Conservation (phyloP, 2,797 vertebrate genomes). For the Odontamblyopus rebecca region DNA sequence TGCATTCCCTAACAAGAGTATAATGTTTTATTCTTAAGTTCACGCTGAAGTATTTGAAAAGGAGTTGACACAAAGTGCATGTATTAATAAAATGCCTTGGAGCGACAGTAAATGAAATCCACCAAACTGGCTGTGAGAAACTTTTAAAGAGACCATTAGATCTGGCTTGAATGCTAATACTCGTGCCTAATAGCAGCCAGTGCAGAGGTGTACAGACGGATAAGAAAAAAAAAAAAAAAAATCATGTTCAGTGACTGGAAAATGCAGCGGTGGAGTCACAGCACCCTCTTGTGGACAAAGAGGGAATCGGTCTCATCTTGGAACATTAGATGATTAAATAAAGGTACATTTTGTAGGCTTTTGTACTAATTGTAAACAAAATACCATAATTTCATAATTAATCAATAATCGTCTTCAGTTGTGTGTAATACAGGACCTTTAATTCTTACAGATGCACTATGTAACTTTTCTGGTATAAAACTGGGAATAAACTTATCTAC, state of each 20-base stretch:
- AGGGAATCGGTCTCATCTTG: constrained; percentile 11
- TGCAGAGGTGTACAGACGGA: constrained; percentile 24
- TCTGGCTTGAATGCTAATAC: constrained; percentile 28
- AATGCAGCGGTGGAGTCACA: constrained; percentile 51
- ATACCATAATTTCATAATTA: no score
- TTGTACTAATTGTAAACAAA: no score
- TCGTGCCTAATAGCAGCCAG: constrained; percentile 19
- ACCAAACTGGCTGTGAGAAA: constrained; percentile 12
- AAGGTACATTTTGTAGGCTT: not conserved
- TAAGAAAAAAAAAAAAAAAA: constrained; percentile 15
- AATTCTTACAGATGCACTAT: no score
- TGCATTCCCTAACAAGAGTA: constrained; percentile 2
- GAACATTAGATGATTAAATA: not conserved
- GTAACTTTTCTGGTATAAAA: no score
- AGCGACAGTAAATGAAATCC: constrained; percentile 16
- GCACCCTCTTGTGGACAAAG: constrained; percentile 48
- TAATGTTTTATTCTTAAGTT: constrained; percentile 7
- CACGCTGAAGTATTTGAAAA: constrained; percentile 4
- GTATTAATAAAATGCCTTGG: constrained; percentile 20
- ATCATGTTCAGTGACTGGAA: not conserved
- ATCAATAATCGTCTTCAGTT: no score
- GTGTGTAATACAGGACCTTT: no score
- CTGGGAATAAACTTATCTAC: no score
- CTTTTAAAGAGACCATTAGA: constrained; percentile 19
- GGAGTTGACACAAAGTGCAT: constrained; percentile 6